Conservation (phyloP, 1,140 invertebrate genomes). For the Centruroides vittatus region DNA sequence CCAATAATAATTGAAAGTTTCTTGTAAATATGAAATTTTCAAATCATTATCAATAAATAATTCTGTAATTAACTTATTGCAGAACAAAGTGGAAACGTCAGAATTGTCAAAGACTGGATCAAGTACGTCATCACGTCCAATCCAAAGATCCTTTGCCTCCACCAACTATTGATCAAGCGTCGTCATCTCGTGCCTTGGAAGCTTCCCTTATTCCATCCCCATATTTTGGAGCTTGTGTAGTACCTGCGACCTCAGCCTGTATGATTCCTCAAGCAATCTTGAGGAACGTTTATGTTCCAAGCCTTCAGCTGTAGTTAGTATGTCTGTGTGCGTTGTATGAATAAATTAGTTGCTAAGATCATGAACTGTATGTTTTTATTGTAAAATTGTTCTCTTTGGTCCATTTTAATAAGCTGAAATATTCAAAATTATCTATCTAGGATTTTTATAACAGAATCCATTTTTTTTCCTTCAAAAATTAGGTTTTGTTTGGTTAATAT, state of each 20-base stretch:
- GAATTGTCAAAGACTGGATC: slow-evolving; percentile 70
- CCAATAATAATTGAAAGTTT: too few relatives aligned
- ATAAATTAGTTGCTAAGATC: too few relatives aligned
- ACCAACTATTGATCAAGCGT: not conserved
- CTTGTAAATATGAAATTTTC: too few relatives aligned
- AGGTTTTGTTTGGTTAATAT: too few relatives aligned
- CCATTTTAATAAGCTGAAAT: too few relatives aligned
- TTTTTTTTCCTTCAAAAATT: too few relatives aligned
- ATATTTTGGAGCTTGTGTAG: slow-evolving; percentile 10
- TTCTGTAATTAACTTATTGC: not conserved
- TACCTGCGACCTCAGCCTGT: slow-evolving; percentile 4
- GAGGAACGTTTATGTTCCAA: slow-evolving; percentile 11
- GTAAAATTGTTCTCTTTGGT: too few relatives aligned
- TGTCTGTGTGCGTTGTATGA: too few relatives aligned
- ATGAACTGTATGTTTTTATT: too few relatives aligned
- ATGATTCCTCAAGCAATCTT: slow-evolving; percentile 9
- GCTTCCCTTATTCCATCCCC: slow-evolving; percentile 4
- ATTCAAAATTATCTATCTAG: too few relatives aligned
- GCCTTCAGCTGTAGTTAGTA: slow-evolving; percentile 5
- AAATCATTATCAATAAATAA: too few relatives aligned
- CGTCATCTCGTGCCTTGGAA: slow-evolving; percentile 4
- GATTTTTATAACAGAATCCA: too few relatives aligned
- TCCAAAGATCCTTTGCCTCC: slow-evolving; percentile 3
- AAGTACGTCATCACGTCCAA: slow-evolving; percentile 40
- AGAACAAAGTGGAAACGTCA: slow-evolving; percentile 93